These are phyloP conservation scores for Leptinotarsa haldemani DNA, from an alignment of 2,888 invertebrate genomes.

Conservation along the genomic window DNA sequence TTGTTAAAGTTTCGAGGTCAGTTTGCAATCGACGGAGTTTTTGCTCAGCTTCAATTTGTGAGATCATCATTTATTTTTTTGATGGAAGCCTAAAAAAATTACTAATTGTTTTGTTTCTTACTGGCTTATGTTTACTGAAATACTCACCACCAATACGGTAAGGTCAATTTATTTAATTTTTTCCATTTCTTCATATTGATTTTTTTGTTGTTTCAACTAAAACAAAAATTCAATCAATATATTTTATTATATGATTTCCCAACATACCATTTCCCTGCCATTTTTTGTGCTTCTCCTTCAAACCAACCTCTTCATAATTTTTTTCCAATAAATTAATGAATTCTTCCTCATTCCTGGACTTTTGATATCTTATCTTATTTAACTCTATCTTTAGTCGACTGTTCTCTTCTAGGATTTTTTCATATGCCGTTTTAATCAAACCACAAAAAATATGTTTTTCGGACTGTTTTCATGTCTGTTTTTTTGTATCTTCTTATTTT, in stretches of 20 bases:
- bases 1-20: conserved; percentile 47
- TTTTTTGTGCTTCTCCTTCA: conserved; percentile 68
- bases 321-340: conserved; percentile 58
- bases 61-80: conserved; percentile 51
- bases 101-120: neutral
- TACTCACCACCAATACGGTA: conserved; percentile 66
- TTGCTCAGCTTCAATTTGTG: conserved; percentile 50
- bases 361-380: conserved; percentile 62
- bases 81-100: conserved; percentile 43
- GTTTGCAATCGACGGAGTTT: conserved; percentile 51
- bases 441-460: conserved; percentile 58
- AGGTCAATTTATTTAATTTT: conserved; percentile 69
- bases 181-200: conserved; percentile 70
- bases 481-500: conserved; percentile 43
- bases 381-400: conserved; percentile 60
- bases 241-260: conserved; percentile 84
- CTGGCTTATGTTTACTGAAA: neutral
- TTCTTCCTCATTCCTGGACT: conserved; percentile 61
- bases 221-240: conserved; percentile 60
- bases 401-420: conserved; percentile 63
- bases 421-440: conserved; percentile 63
- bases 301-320: conserved; percentile 55
- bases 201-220: conserved; percentile 74
- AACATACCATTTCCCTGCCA: conserved; percentile 76
- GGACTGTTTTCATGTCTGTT: conserved; percentile 47